A percentile compares a stretch with the other conserved stretches of the same genome.
Conservation (phyloP, 2,797 vertebrate genomes). For the Vespertilio murinus region DNA sequence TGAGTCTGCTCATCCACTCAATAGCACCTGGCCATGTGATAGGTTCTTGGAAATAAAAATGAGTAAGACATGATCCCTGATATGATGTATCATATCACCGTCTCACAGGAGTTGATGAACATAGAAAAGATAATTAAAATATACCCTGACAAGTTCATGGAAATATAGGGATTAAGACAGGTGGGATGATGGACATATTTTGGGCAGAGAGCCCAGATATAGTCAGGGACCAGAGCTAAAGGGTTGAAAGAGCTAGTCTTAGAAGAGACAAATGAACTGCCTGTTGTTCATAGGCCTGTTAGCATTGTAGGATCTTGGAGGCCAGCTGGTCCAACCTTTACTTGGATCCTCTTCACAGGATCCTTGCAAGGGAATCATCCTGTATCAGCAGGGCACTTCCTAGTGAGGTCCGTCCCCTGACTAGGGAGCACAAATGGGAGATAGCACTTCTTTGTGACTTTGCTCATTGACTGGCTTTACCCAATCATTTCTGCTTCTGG, state of each 20-base stretch:
- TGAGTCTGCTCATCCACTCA: not conserved
- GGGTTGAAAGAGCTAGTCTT: not conserved
- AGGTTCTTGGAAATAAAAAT: slow-evolving; percentile 32
- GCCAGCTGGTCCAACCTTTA: not conserved
- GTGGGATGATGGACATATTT: slow-evolving; percentile 23
- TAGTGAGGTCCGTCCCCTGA: not conserved
- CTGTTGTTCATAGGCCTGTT: not conserved
- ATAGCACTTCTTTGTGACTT: not conserved
- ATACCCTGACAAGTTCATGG: not conserved
- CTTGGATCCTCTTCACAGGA: not conserved
- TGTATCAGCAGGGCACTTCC: not conserved
- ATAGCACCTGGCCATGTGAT: not conserved
- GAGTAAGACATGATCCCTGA: not conserved
- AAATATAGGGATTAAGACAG: slow-evolving; percentile 30
- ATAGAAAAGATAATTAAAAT: slow-evolving; percentile 42
- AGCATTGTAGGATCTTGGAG: not conserved
- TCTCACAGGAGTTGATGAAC: not conserved
- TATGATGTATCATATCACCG: not conserved
- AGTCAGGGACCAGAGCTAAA: not conserved
- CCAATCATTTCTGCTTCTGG: not conserved
- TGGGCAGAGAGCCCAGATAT: slow-evolving; percentile 30
- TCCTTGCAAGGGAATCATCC: not conserved
- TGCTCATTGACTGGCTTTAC: not conserved
- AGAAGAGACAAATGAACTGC: not conserved
- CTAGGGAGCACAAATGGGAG: not conserved